Evolutionary conservation across 2,888 invertebrate species (phyloP).

Genomic region (Cephus pygmeus): DNA sequence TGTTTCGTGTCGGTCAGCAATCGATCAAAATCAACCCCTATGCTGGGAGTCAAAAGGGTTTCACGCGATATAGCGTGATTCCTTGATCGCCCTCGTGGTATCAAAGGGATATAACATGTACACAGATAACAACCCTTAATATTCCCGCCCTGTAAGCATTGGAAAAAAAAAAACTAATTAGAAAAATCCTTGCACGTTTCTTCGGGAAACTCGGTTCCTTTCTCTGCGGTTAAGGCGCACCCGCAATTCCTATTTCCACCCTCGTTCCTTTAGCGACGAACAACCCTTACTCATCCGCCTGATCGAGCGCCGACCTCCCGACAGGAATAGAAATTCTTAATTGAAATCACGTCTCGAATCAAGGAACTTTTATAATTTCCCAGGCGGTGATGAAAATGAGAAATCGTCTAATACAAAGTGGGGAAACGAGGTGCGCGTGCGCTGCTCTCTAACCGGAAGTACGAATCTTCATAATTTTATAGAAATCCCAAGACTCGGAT

Average conservation of each 20-base stretch:
- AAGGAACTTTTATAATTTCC: conserved; percentile 53
- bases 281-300: not conserved
- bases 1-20: no score
- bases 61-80: no score
- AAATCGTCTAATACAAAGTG: conserved; percentile 42
- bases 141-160: no score
- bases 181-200: conserved; percentile 30
- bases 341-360: conserved; percentile 49
- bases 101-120: no score
- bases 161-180: conserved; percentile 30
- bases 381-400: conserved; percentile 57
- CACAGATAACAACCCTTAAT: no score
- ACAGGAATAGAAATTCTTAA: conserved; percentile 53
- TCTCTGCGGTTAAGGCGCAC: conserved; percentile 12
- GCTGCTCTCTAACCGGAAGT: no score
- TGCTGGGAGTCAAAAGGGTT: no score
- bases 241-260: not conserved
- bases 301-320: conserved; percentile 8
- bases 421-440: not conserved
- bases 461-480: no score
- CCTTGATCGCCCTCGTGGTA: no score
- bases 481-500: no score
- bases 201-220: conserved; percentile 18
- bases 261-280: not conserved
- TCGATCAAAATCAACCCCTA: no score